Base-by-base conservation (phyloP, 2,888 invertebrate genomes). In the Sicus ferrugineus region DNA sequence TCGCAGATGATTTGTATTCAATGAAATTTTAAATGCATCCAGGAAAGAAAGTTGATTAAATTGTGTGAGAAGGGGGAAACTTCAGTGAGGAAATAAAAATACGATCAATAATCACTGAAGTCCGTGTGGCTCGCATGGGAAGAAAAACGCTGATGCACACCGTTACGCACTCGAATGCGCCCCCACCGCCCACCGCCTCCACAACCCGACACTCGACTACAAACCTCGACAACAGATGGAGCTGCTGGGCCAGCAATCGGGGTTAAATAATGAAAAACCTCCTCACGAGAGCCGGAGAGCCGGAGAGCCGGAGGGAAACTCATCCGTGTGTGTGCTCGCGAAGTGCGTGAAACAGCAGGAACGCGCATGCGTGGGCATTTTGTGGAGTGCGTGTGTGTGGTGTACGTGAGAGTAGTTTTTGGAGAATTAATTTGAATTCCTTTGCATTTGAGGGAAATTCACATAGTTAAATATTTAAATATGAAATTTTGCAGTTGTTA, bases 141-240 rank as follows among this genome's bases (percentile, higher is more conserved):
- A 14, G n/a, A 19, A 31, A 21, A 19, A 19, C 23, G 11, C 50
- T 6, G 19, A 14, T 19, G 19, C 31, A 31, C 31, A 59, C 21
- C n/a, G 11, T 30, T 52, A 11, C 64, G 34, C 52, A 64, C 34
- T 52, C 34, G 14, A 34, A 7, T 14, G 34, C 34, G 14, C 34
- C 14, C 28, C 46, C 28, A 28, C 62, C 26, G n/a, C 46, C n/a
- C 21, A 26, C 14, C 11, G 23, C 38, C 3, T 3, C 21, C 61
- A 42, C 26, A 56, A 30, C 30, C 56, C 26, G n/a, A 19, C 61
- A 42, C 42, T 61, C 54, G 65, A 54, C 62, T 67, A 30, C 26
- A 70, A 79, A 77, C 76, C 79, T 78, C 80, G 75, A 72, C 80
- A 76, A 80, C 78, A 82, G 82, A 80, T 81, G 82, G 82, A 78